phyloP scores from a whole-genome alignment of 2,888 invertebrate species.

The Papilio protenor region DNA sequence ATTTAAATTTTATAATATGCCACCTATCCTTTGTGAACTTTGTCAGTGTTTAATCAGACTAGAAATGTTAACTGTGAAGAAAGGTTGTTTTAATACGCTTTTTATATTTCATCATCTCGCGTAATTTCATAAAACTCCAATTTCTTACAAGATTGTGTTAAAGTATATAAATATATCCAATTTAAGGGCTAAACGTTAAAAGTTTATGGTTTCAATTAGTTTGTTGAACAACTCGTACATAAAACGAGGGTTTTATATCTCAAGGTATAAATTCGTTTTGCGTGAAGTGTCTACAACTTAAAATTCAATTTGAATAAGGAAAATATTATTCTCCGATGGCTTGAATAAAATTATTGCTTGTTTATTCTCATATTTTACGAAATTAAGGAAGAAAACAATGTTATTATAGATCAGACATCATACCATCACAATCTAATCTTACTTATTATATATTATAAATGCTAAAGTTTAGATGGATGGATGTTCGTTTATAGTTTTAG shows the following conservation, averaged over 20 bases:
- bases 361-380: neutral
- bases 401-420: neutral
- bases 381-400: neutral
- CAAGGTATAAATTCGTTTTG: constrained; percentile 5
- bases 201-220: constrained; percentile 35
- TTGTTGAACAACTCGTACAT: neutral
- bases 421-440: no score
- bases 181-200: constrained; percentile 42
- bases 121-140: neutral
- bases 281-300: constrained; percentile 45
- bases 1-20: neutral
- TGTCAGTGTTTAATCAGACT: neutral
- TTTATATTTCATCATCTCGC: neutral
- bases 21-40: no score
- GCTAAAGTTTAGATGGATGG: no score
- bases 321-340: constrained; percentile 24
- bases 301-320: constrained; percentile 50
- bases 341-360: neutral
- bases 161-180: constrained; percentile 29
- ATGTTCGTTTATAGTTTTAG: no score
- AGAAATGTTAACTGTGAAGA: neutral
- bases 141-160: neutral
- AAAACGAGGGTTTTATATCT: constrained; percentile 11
- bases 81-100: neutral
- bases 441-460: no score